A percentile compares a stretch with the other conserved stretches of the same genome.
These are phyloP conservation scores for Drosophila asahinai DNA, from an alignment of 1,140 invertebrate genomes.

Conservation along the genomic window DNA sequence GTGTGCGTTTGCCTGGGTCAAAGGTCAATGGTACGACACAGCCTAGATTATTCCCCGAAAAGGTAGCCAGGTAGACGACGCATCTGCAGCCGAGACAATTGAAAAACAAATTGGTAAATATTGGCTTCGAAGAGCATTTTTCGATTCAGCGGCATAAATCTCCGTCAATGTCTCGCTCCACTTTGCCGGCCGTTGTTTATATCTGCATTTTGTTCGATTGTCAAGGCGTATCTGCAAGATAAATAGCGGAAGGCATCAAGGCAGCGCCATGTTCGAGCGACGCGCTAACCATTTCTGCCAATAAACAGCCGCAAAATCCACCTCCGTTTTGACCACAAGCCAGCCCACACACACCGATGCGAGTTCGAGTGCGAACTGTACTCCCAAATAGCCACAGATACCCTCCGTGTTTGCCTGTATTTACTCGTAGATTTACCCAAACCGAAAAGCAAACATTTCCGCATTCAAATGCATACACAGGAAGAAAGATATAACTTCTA, in stretches of 20 bases:
- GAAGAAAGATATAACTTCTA: not conserved
- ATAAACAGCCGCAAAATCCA: constrained; percentile 44
- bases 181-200: constrained; percentile 22
- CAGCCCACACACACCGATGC: constrained; percentile 15
- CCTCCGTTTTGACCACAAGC: constrained; percentile 32
- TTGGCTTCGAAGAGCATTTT: constrained; percentile 16
- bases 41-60: constrained; percentile 4
- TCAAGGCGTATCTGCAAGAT: constrained; percentile 53
- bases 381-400: constrained; percentile 8
- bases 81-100: constrained; percentile 21
- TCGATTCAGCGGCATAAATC: constrained; percentile 16
- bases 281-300: constrained; percentile 44
- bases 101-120: constrained; percentile 50
- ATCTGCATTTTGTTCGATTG: constrained; percentile 44
- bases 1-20: constrained; percentile 46
- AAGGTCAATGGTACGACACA: constrained; percentile 59
- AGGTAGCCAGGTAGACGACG: constrained; percentile 7
- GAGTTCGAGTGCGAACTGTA: not conserved
- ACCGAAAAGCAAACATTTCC: constrained; percentile 44
- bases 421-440: constrained; percentile 16
- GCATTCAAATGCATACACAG: constrained; percentile 43
- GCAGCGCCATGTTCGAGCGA: constrained; percentile 27
- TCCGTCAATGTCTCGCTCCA: not conserved
- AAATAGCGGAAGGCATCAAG: constrained; percentile 51
- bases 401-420: constrained; percentile 21